These are phyloP conservation scores for Lerista edwardsae DNA, from an alignment of 2,797 vertebrate species.

Conservation along the genomic window DNA sequence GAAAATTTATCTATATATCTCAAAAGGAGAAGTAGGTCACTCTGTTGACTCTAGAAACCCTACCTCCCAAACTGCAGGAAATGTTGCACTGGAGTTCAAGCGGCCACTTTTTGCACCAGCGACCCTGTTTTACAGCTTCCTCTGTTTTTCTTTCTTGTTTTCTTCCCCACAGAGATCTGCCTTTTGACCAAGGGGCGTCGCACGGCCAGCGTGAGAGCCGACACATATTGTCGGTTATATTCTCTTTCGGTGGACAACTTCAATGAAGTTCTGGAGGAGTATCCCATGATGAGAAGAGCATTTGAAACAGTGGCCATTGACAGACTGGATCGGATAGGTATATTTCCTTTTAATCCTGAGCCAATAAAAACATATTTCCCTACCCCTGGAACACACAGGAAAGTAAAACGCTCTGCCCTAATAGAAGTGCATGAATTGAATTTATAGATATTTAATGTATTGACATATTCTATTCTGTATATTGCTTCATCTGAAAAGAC, in stretches of 20 bases:
- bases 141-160: conserved; percentile 39
- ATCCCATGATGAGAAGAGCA: conserved; percentile 99
- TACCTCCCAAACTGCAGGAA: conserved; percentile 27
- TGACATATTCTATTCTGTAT: neutral
- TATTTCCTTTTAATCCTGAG: conserved; percentile 14
- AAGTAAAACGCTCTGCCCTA: neutral
- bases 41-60: conserved; percentile 26
- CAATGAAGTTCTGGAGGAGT: conserved; percentile 98
- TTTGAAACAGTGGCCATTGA: conserved; percentile 96
- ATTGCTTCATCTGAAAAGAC: neutral
- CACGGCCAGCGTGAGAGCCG: conserved; percentile 95
- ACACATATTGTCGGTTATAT: conserved; percentile 97
- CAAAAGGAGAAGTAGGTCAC: conserved; percentile 12
- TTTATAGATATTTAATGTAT: neutral
- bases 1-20: neutral
- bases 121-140: conserved; percentile 22
- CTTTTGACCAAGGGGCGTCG: conserved; percentile 95
- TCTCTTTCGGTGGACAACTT: conserved; percentile 98
- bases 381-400: neutral
- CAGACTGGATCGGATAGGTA: conserved; percentile 97
- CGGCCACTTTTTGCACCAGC: conserved; percentile 15
- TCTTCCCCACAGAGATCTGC: conserved; percentile 88
- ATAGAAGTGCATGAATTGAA: neutral
- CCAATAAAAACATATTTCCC: neutral
- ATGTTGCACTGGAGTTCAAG: conserved; percentile 27